phyloP scores from a whole-genome alignment of 2,113 vertebrate genomes.

The Cavia aperea region DNA sequence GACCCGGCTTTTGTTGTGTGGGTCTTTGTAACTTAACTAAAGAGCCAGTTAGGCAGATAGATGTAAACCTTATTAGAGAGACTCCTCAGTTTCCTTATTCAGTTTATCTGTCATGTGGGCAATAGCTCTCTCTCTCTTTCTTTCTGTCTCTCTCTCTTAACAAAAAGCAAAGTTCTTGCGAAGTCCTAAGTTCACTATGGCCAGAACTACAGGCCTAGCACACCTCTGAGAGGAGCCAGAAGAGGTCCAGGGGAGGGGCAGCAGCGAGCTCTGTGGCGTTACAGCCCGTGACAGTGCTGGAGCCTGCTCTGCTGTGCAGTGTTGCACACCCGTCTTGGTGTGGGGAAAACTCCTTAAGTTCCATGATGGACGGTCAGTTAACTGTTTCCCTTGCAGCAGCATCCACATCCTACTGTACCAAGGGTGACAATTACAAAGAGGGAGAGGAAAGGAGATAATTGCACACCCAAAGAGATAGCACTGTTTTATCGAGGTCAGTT shows the following conservation, averaged over 20 bases:
- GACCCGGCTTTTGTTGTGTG: conserved; percentile 17
- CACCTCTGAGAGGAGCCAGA: background rate
- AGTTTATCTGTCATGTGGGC: background rate
- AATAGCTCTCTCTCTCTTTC: background rate
- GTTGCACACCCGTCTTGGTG: background rate
- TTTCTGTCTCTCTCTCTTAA: too few species aligned
- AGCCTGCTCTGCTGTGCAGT: background rate
- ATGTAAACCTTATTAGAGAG: background rate
- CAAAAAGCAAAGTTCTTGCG: background rate
- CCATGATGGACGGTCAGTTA: background rate
- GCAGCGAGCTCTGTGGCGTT: background rate
- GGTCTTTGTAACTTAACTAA: background rate
- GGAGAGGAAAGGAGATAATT: background rate
- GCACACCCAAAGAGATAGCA: background rate
- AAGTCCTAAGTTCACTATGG: background rate
- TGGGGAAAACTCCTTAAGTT: background rate
- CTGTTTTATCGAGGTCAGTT: conserved; percentile 30
- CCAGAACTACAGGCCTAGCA: background rate
- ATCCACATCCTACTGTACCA: background rate
- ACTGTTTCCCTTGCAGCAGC: background rate
- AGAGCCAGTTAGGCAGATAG: background rate
- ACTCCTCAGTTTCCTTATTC: background rate
- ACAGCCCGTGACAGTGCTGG: background rate
- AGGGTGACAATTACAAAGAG: background rate
- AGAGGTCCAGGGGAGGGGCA: background rate